Conservation (phyloP, 2,113 vertebrate species). For the Cygnus atratus region DNA sequence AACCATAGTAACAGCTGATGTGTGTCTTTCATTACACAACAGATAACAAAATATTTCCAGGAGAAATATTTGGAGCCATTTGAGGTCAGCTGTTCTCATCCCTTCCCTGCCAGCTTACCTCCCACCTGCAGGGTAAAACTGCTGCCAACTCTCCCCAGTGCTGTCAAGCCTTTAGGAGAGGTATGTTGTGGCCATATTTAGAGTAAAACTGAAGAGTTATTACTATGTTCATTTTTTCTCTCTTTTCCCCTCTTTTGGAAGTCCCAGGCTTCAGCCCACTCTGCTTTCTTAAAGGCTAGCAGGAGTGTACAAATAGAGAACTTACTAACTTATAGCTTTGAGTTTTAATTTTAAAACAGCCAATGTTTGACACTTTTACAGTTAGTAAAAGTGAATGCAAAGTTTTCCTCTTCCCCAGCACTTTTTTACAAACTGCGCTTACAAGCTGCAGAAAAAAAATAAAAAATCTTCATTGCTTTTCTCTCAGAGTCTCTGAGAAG, state of each 20-base stretch:
- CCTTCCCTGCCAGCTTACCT: slow-evolving; percentile 72
- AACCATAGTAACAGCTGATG: slow-evolving; percentile 50
- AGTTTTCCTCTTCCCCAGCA: neutral
- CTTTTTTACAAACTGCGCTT: neutral
- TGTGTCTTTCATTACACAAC: slow-evolving; percentile 15
- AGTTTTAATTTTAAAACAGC: neutral
- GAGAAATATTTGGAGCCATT: neutral
- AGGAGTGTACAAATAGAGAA: slow-evolving; percentile 57
- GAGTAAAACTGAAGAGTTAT: neutral
- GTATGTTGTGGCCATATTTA: slow-evolving; percentile 70
- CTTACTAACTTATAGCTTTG: slow-evolving; percentile 15
- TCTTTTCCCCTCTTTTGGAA: neutral
- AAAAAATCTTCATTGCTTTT: neutral
- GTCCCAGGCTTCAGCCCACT: neutral
- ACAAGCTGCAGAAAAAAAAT: neutral
- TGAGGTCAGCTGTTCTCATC: neutral
- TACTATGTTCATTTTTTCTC: neutral
- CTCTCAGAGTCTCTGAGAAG: neutral
- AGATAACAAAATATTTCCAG: slow-evolving; percentile 11
- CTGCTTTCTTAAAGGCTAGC: slow-evolving; percentile 75
- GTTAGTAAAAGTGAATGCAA: neutral
- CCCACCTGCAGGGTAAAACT: slow-evolving; percentile 80
- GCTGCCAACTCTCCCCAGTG: slow-evolving; percentile 82
- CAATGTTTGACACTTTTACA: neutral
- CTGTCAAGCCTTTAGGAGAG: slow-evolving; percentile 81